These are phyloP conservation scores for Disparrhopalites patrizii DNA, from an alignment of 2,888 invertebrate species.

Conservation along the genomic window DNA sequence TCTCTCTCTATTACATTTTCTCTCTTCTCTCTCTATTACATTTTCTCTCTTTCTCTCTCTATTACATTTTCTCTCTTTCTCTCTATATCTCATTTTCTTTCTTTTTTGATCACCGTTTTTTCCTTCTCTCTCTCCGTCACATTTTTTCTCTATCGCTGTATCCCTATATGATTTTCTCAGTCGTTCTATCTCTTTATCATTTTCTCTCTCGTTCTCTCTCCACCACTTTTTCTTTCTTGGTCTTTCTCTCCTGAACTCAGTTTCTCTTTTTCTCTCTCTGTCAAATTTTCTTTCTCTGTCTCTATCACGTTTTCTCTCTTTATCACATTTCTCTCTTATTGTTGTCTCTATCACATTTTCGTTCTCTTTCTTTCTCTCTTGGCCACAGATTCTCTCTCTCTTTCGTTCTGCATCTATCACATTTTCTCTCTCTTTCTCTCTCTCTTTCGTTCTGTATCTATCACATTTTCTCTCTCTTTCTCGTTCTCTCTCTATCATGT, in stretches of 20 bases:
- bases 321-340: too few relatives aligned
- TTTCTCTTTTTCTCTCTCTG: slow-evolving; percentile 3
- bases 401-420: too few relatives aligned
- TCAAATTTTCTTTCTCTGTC: neutral
- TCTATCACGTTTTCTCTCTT: too few relatives aligned
- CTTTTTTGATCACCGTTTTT: too few relatives aligned
- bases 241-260: neutral
- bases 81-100: too few relatives aligned
- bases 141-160: neutral
- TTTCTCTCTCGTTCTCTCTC: neutral
- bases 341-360: too few relatives aligned
- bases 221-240: neutral
- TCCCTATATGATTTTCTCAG: neutral
- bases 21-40: too few relatives aligned
- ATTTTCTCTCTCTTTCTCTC: neutral
- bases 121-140: neutral
- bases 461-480: neutral
- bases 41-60: too few relatives aligned
- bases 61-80: neutral
- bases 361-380: too few relatives aligned
- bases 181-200: neutral
- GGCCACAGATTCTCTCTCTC: too few relatives aligned
- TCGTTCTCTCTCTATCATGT: neutral
- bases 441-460: neutral
- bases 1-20: too few relatives aligned